Conservation (phyloP, 2,888 invertebrate genomes). For the Hypercompe scribonia region DNA sequence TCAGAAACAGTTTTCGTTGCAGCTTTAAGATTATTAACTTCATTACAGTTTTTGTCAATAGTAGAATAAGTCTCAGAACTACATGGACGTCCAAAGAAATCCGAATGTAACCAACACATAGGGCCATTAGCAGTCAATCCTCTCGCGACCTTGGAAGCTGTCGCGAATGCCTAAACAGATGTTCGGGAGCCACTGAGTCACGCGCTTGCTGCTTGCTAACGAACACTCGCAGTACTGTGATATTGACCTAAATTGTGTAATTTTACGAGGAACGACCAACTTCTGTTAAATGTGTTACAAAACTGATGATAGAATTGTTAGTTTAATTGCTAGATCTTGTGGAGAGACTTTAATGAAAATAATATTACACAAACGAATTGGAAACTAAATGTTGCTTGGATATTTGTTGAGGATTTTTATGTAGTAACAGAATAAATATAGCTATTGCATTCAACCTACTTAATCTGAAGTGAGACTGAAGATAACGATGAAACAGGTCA, state of each 20-base stretch:
- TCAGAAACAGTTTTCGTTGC: not conserved
- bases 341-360: not conserved
- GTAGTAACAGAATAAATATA: no score
- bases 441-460: no score
- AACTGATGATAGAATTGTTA: conserved; percentile 13
- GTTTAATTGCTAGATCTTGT: not conserved
- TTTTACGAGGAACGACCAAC: conserved; percentile 52
- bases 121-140: conserved; percentile 70
- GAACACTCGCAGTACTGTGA: conserved; percentile 58
- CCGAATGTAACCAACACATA: conserved; percentile 36
- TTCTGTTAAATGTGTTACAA: conserved; percentile 24
- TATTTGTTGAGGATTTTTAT: not conserved
- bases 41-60: not conserved
- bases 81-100: conserved; percentile 1
- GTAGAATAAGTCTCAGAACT: not conserved
- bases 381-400: not conserved
- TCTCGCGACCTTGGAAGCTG: conserved; percentile 70
- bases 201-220: conserved; percentile 53
- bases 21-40: not conserved
- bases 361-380: not conserved
- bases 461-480: no score
- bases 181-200: conserved; percentile 64
- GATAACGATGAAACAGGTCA: no score
- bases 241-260: conserved; percentile 81
- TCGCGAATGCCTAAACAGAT: conserved; percentile 77